Base-by-base conservation (phyloP, 2,113 vertebrate genomes). In the Nansenia antarctica region DNA sequence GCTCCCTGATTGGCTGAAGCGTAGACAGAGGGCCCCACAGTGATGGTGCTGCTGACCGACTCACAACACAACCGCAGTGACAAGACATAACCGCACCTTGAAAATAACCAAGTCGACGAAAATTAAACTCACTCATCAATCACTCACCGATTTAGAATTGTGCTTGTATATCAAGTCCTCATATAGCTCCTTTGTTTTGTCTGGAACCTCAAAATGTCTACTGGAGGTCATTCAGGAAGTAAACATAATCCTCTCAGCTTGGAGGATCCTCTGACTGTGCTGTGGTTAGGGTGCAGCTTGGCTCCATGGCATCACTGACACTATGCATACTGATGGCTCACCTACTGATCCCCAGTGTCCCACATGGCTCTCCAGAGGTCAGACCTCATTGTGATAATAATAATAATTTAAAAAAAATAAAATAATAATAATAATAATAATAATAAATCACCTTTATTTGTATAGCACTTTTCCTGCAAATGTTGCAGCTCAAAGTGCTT, bases 21-120 rank as follows among this genome's bases (percentile, higher is more conserved):
- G 74, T 78, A 81, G 47, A 82, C 85, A 89, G 80, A 87, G 70
- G 74, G 65, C 77, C 85, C 70, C 79, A n/a, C n/a, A 86, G 82
- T 87, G 87, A 87, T 82, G 77, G 78, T 52, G 78, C 74, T 62
- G 79, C 81, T 74, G 67, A 85, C n/a, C n/a, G n/a, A n/a, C n/a
- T n/a, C n/a, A n/a, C 80, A 85, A 78, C 18, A 35, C 18, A 26
- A 60, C 58, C 5, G 31, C 31, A 60, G 2, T 64, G 24, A 74
- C 73, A 59, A 47, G 49, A 64, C 76, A 77, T 55, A 74, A 12
- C 26, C 57, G 59, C 67, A 78, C 63, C 72, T 81, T 63, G 22
- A 47, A 67, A 29, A 58, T 26, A 8, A 31, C 3, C 29, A 58
- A 31, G 15, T 18, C 42, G n/a, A 32, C 30, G 49, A 9, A 15